Base-by-base conservation (phyloP, 2,797 vertebrate genomes). In the Sternarchorhynchus goeldii region DNA sequence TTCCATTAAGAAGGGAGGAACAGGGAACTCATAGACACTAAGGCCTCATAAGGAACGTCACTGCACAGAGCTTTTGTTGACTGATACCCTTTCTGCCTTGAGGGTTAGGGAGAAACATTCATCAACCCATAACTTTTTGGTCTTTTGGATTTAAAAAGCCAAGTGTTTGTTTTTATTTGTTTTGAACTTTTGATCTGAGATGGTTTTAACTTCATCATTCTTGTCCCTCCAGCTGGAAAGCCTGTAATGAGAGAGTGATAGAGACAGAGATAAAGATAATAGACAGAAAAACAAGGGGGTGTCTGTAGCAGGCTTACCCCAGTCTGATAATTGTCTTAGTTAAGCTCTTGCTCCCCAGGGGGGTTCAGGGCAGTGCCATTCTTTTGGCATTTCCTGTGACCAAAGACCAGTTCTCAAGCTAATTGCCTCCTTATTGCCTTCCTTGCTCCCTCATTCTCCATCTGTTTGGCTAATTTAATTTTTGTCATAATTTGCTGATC, bases 361-460 rank as follows among this genome's bases (percentile, higher is more conserved):
- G 17, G 14, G 20, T 50, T 67, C 41, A 56, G 16, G 41, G 45
- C 59, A 57, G 32, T 56, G 45, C 12, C 31, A 41, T 21, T 74
- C 41, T 74, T 29, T 66, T 62, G 84, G 87, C 83, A 87, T 89
- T 91, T 89, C 81, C 83, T 88, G 83, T 81, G 79, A 86, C 86
- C 77, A 84, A 79, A 84, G 84, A 77, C 74, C 84, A 70, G 29
- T 82, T 68, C 36, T 25, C 55, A 59, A 25, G 59, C 14, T 77
- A 36, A 39, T 14, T 55, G 41, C n/a, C 16, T 55, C 6, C 59
- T 10, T 50, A 50, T 50, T 68, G 16, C 73, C 68, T 58, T 75
- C 36, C 41, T 81, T 65, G 31, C 63, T 81, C 63, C 58, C 70
- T 82, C 81, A 70, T 80, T 45, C 60, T 36, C n/a, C 31, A 39